Conservation (phyloP, 2,797 vertebrate genomes). For the Lithobates sylvaticus region DNA sequence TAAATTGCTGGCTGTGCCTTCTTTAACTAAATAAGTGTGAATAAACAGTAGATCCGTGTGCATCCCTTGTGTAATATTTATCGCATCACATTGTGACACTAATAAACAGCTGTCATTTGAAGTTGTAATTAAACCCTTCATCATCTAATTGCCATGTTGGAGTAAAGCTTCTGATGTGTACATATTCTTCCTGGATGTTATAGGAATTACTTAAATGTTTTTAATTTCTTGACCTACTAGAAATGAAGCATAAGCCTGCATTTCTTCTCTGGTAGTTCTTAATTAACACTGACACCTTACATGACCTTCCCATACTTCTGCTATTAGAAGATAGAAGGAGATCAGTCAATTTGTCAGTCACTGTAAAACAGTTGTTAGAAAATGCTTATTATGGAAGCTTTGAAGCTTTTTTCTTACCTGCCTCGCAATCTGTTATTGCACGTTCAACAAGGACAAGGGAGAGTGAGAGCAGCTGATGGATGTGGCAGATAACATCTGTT, state of each 20-base stretch:
- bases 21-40: no score
- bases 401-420: slow-evolving; percentile 20
- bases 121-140: slow-evolving; percentile 9
- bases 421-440: not conserved
- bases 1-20: no score
- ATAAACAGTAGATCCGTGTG: no score
- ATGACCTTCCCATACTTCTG: slow-evolving; percentile 22
- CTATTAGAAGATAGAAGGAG: not conserved
- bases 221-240: not conserved
- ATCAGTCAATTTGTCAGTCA: slow-evolving; percentile 34
- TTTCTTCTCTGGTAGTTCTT: slow-evolving; percentile 3
- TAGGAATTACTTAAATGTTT: not conserved
- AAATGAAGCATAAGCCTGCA: not conserved
- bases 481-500: slow-evolving; percentile 3
- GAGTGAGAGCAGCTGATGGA: not conserved
- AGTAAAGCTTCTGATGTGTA: not conserved
- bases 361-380: slow-evolving; percentile 13
- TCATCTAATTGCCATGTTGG: not conserved
- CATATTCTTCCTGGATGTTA: not conserved
- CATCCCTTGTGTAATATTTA: not conserved
- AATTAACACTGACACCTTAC: slow-evolving; percentile 23
- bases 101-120: not conserved
- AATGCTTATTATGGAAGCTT: not conserved
- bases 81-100: not conserved
- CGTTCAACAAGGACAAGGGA: not conserved